Evolutionary conservation across 2,888 invertebrate species (phyloP), one percentile per base, ranked within the genome.

Genomic region (Thera obeliscata): DNA sequence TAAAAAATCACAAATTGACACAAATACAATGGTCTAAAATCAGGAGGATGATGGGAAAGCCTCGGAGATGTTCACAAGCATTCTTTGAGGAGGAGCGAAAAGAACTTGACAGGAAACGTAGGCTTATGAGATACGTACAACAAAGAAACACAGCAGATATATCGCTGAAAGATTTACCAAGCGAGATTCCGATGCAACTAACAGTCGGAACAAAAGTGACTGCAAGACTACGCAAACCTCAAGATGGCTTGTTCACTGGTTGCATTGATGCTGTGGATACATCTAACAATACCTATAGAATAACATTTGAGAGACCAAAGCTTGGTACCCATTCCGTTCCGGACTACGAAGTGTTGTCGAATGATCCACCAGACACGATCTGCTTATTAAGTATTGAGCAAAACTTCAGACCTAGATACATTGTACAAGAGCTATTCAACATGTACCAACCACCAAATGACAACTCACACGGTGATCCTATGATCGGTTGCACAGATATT

Each of bases 11-110:
- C 6, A 96, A 96, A 80, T 88, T 99, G 70, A 97, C 97, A 1
- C 95, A 98, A 77, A 96, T 97, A 2, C 98, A 99, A 85, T 99
- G 99, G 99, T 97, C 98, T 62, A 98, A 98, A 88, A 97, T 99
- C 67, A 94, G 99, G 64, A 94, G 98, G 72, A 96, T 99, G 94
- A 98, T 99, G 98, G 99, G 99, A 0, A 99, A 99, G 83, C 99
- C 99, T 0, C 94, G 99, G 59, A 95, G 99, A 82, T 99, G 97
- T 87, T 98, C 98, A 0, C 96, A 97, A 83, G 97, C 98, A 0
- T 99, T 99, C 87, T 99, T 99, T 89, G 96, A 96, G 74, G 99
- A 99, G 90, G 99, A 99, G 87, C 94, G 99, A 56, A 95, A 95
- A 72, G 98, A 98, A 76, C 91, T 99, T 66, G 98, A 98, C 78